A percentile compares a stretch with the other conserved stretches of the same genome.
Evolutionary conservation across 2,888 invertebrate species (phyloP).

Genomic region (Creontiades dilutus): DNA sequence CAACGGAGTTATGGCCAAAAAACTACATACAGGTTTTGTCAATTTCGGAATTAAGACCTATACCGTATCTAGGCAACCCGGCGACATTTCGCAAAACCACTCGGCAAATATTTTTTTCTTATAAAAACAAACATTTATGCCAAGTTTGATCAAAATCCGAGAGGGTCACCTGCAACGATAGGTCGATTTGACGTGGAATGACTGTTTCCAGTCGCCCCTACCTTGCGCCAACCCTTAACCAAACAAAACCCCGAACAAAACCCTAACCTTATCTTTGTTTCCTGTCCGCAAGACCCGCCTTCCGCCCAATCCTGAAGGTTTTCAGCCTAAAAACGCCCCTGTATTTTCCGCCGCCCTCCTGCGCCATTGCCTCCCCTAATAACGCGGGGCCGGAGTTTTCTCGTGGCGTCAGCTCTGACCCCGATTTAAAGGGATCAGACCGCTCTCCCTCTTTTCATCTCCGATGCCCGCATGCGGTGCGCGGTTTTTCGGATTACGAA

Average conservation of each 20-base stretch:
- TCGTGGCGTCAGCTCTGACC: conserved; percentile 27
- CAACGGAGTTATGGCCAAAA: no score
- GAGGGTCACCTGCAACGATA: no score
- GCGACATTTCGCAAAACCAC: no score
- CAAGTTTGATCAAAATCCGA: no score
- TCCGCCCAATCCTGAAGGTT: not conserved
- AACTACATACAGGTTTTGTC: no score
- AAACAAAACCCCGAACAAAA: conserved; percentile 15
- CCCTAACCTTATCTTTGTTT: conserved; percentile 22
- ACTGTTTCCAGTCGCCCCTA: no score
- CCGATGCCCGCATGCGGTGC: not conserved
- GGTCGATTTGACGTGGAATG: no score
- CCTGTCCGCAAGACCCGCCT: conserved; percentile 11
- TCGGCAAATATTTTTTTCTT: no score
- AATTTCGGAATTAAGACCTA: no score
- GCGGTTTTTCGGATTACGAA: not conserved
- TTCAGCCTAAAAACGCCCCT: not conserved
- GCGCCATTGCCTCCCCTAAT: not conserved
- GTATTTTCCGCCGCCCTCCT: not conserved
- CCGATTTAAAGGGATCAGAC: conserved; percentile 1
- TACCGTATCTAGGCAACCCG: no score
- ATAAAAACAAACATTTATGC: no score
- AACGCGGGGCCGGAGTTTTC: not conserved
- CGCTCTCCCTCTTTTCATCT: not conserved
- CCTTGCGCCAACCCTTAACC: not conserved